Conservation (phyloP, 1,140 invertebrate genomes). For the Drosophila burlai region DNA sequence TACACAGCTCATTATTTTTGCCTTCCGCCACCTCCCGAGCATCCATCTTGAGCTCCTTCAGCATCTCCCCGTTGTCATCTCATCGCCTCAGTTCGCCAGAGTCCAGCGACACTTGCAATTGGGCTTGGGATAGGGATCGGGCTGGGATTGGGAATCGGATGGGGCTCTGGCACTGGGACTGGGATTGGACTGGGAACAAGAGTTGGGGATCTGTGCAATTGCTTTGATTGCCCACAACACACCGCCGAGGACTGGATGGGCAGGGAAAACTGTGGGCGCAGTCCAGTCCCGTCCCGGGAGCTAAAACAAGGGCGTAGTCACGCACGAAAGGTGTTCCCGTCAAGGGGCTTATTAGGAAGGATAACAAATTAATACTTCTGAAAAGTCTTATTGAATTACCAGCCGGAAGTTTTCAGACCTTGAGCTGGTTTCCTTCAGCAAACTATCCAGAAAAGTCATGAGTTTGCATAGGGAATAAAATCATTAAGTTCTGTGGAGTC, state of each 20-base stretch:
- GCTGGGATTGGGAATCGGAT: conserved; percentile 13
- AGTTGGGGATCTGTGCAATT: conserved; percentile 66
- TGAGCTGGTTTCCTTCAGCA: neutral
- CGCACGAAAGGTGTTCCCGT: conserved; percentile 6
- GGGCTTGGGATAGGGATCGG: conserved; percentile 35
- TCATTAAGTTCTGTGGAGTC: neutral
- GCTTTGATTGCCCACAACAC: conserved; percentile 78
- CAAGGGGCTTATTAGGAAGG: conserved; percentile 1
- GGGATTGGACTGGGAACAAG: neutral
- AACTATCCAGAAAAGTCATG: neutral
- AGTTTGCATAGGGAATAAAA: neutral
- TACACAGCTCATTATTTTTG: conserved; percentile 79
- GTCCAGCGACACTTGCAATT: conserved; percentile 66
- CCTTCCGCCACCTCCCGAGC: conserved; percentile 17
- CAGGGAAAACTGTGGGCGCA: conserved; percentile 64
- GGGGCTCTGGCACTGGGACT: neutral
- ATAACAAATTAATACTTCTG: conserved; percentile 7
- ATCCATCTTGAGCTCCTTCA: conserved; percentile 36
- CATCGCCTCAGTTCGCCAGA: conserved; percentile 17
- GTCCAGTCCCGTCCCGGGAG: conserved; percentile 22
- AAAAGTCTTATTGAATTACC: conserved; percentile 3
- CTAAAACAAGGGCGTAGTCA: conserved; percentile 12
- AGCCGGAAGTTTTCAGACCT: neutral
- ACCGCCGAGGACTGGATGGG: conserved; percentile 51
- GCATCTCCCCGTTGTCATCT: conserved; percentile 37